A percentile compares a stretch with the other conserved stretches of the same genome.
Conservation (phyloP, 2,888 invertebrate species). For the Ferrisia virgata region DNA sequence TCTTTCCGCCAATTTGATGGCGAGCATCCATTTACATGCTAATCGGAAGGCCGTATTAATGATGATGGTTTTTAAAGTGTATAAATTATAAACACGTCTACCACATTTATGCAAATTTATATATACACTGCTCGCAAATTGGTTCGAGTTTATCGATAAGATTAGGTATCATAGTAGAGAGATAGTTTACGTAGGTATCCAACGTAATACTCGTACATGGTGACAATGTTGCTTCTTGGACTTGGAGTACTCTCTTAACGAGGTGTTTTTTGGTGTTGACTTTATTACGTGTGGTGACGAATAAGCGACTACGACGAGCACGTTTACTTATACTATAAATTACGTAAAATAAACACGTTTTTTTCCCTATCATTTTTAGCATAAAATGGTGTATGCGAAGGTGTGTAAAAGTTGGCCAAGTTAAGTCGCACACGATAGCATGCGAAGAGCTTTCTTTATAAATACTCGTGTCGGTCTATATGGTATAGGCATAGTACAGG, state of each 20-base stretch:
- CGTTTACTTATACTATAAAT: neutral
- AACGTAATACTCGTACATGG: no score
- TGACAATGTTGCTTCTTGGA: neutral
- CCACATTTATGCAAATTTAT: neutral
- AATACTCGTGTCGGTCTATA: no score
- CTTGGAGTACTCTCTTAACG: no score
- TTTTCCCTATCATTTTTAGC: neutral
- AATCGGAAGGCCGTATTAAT: slow-evolving; percentile 17
- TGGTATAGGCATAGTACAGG: neutral
- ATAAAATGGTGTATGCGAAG: neutral
- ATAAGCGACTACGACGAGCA: no score
- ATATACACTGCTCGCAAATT: neutral
- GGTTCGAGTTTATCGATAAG: neutral
- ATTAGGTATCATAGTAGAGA: neutral
- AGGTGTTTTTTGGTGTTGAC: neutral
- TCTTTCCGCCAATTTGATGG: neutral
- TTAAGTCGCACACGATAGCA: no score
- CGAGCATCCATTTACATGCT: slow-evolving; percentile 7
- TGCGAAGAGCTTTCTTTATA: neutral
- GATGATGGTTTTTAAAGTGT: neutral
- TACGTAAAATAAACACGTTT: neutral
- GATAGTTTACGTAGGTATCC: no score
- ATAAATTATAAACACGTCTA: slow-evolving; percentile 12
- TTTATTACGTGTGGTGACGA: no score
- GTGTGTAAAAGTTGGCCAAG: neutral